A percentile compares a stretch with the other conserved stretches of the same genome.
Evolutionary conservation across 2,113 vertebrate genomes (phyloP).

Genomic region (Pluvialis apricaria): DNA sequence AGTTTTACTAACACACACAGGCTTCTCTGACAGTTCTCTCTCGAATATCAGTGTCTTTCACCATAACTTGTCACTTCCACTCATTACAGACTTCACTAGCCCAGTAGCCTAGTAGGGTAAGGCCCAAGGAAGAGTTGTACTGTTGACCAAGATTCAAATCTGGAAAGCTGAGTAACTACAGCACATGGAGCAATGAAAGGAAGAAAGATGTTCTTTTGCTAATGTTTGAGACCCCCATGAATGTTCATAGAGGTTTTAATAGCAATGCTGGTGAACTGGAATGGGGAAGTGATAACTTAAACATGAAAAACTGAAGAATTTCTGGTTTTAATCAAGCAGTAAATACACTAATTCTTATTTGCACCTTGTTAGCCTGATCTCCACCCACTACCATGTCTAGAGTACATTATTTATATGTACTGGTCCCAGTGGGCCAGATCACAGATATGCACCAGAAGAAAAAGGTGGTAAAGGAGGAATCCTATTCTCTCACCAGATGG

Average conservation of each 20-base stretch:
- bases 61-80: background rate
- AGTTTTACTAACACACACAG: background rate
- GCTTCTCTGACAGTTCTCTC: background rate
- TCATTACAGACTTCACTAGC: background rate
- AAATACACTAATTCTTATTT: background rate
- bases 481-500: background rate
- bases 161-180: background rate
- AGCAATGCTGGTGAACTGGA: background rate
- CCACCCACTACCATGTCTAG: background rate
- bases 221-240: background rate
- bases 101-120: background rate
- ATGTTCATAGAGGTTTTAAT: background rate
- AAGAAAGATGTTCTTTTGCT: background rate
- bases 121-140: background rate
- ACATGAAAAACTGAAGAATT: background rate
- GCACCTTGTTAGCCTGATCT: background rate
- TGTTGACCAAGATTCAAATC: background rate
- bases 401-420: background rate
- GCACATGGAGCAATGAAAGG: background rate
- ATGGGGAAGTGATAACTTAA: fast-evolving
- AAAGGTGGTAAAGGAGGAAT: background rate
- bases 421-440: background rate
- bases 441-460: background rate
- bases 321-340: background rate
- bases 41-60: background rate